phyloP scores from a whole-genome alignment of 2,797 vertebrate genomes.

The Pyrocephalus nanus region DNA sequence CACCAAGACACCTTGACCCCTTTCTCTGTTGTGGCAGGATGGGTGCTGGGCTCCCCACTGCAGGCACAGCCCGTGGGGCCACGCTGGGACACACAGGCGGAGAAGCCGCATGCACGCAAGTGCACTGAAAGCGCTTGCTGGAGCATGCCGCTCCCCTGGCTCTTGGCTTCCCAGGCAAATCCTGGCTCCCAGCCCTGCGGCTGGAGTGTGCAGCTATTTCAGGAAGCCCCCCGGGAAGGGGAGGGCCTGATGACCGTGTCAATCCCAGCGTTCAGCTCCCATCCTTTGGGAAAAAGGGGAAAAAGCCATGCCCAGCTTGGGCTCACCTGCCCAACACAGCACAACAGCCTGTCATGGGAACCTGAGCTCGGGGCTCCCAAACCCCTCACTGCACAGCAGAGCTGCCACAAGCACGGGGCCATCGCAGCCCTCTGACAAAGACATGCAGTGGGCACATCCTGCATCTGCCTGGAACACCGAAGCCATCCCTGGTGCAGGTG shows the following conservation, averaged over 20 bases:
- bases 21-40: accelerated
- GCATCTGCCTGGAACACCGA: not conserved
- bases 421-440: accelerated
- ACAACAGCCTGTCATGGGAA: not conserved
- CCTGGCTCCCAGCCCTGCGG: constrained; percentile 60
- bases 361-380: not conserved
- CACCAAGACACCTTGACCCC: accelerated
- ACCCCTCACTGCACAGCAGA: accelerated
- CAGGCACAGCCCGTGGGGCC: not conserved
- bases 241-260: not conserved
- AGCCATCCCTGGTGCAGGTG: accelerated
- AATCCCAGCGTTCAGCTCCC: not conserved
- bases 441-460: accelerated
- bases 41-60: not conserved
- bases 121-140: not conserved
- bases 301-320: not conserved
- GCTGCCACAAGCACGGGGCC: not conserved
- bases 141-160: not conserved
- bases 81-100: not conserved
- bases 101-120: not conserved
- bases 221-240: constrained; percentile 58
- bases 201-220: constrained; percentile 55
- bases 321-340: not conserved
- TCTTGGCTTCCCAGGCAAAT: constrained; percentile 46
- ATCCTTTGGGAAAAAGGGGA: not conserved